Evolutionary conservation across 2,113 vertebrate species (phyloP).

Genomic region (Seriola dumerili): DNA sequence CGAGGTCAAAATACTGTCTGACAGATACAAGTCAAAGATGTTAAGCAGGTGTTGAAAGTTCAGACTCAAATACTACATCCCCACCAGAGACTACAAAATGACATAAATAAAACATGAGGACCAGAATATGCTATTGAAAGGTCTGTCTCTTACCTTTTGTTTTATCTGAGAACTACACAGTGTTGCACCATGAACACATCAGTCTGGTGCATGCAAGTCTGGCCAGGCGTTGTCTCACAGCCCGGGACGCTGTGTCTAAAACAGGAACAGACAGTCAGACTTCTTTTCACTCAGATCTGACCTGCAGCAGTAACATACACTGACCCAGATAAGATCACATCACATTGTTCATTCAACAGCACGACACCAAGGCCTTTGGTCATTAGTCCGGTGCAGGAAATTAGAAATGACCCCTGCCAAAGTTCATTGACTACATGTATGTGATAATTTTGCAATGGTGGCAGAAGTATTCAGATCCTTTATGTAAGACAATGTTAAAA

Average conservation of each 20-base stretch:
- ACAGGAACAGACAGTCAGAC: slow-evolving; percentile 35
- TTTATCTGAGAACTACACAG: slow-evolving; percentile 12
- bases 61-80: not conserved
- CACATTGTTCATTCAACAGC: slow-evolving; percentile 51
- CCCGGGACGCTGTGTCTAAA: slow-evolving; percentile 21
- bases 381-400: slow-evolving; percentile 38
- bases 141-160: not conserved
- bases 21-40: not conserved
- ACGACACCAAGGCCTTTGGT: slow-evolving; percentile 20
- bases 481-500: not conserved
- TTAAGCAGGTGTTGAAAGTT: not conserved
- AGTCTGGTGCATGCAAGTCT: slow-evolving; percentile 2
- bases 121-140: slow-evolving; percentile 2
- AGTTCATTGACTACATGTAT: slow-evolving; percentile 12
- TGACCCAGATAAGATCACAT: slow-evolving; percentile 60
- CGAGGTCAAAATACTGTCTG: not conserved
- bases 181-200: slow-evolving; percentile 2
- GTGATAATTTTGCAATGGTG: not conserved
- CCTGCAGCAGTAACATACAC: slow-evolving; percentile 50
- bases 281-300: slow-evolving; percentile 50
- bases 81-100: not conserved
- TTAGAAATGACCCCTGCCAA: slow-evolving; percentile 35
- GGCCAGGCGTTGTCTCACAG: slow-evolving; percentile 11
- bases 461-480: slow-evolving; percentile 8
- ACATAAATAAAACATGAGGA: not conserved